Percentiles rank a stretch among this genome's conserved stretches.
phyloP scores from a whole-genome alignment of 2,797 vertebrate species.

The Pipistrellus pygmaeus region DNA sequence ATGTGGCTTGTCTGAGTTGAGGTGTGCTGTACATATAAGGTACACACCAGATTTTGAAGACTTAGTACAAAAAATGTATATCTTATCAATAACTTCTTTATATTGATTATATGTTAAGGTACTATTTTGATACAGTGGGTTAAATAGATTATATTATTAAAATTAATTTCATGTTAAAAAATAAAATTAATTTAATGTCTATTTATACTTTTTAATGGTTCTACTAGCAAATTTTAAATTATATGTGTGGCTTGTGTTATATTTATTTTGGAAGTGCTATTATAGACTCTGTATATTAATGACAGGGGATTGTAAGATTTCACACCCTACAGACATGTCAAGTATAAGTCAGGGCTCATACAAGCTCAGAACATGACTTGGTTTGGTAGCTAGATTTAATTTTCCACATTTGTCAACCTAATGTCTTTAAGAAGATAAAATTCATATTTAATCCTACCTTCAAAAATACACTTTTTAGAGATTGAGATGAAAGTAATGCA shows the following conservation, averaged over 20 bases:
- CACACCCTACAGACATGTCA: not conserved
- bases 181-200: not conserved
- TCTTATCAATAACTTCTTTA: not conserved
- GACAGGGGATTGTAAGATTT: not conserved
- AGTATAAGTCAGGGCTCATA: not conserved
- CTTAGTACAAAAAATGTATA: not conserved
- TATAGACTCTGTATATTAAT: not conserved
- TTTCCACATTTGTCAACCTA: conserved; percentile 23
- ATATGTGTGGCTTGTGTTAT: not conserved
- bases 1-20: not conserved
- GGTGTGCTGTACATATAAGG: not conserved
- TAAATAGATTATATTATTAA: not conserved
- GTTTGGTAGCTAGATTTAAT: not conserved
- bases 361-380: not conserved
- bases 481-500: conserved; percentile 7
- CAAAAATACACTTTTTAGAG: conserved; percentile 30
- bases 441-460: not conserved
- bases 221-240: not conserved
- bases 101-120: conserved; percentile 11
- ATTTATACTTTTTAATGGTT: not conserved
- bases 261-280: not conserved
- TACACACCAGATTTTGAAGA: not conserved
- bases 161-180: not conserved
- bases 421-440: not conserved
- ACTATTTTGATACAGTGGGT: not conserved